Evolutionary conservation across 2,113 vertebrate species (phyloP).

Genomic region (Hydrolagus affinis): DNA sequence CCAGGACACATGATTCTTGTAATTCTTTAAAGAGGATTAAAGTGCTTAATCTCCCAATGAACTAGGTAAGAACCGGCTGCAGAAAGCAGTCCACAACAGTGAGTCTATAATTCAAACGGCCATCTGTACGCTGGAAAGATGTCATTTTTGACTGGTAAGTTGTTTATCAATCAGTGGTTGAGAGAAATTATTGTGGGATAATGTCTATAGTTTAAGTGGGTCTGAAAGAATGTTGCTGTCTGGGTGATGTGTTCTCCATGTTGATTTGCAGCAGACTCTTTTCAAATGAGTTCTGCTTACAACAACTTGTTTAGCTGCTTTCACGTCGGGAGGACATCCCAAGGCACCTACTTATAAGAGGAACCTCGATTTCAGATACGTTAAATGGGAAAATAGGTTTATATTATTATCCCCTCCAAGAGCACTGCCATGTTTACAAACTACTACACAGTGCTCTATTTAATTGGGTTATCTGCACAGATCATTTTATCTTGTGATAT

Average conservation of each 20-base stretch:
- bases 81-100: not conserved
- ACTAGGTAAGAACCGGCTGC: not conserved
- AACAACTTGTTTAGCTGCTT: too few species aligned
- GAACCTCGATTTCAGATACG: too few species aligned
- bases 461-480: not conserved
- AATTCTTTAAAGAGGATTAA: slow-evolving; percentile 8
- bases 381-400: not conserved
- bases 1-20: not conserved
- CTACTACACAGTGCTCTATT: not conserved
- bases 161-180: too few species aligned
- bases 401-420: not conserved
- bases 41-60: not conserved
- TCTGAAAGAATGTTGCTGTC: too few species aligned
- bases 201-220: not conserved
- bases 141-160: not conserved
- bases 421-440: too few species aligned
- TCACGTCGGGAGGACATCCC: too few species aligned
- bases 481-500: not conserved
- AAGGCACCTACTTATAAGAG: too few species aligned
- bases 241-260: not conserved
- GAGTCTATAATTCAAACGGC: not conserved
- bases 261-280: too few species aligned
- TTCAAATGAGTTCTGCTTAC: too few species aligned
- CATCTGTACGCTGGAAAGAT: not conserved
- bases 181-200: too few species aligned